Conservation (phyloP, 30 jellyfish, hydroid and myxozoan species). For the Aurelia coerulea region DNA sequence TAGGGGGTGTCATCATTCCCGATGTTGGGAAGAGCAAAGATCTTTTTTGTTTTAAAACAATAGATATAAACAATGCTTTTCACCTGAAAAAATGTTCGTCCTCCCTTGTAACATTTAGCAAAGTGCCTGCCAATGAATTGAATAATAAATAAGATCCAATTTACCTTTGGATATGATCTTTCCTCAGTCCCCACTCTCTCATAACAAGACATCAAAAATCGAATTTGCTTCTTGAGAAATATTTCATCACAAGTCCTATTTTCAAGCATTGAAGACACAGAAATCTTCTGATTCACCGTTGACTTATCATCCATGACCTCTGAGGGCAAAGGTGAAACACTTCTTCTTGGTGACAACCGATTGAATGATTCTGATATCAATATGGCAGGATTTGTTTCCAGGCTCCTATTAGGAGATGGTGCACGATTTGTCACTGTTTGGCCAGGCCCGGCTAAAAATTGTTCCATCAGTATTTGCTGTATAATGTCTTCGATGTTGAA, state of each 20-base stretch:
- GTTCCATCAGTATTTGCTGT: conserved; percentile 86
- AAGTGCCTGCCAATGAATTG: too few relatives aligned
- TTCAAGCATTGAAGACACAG: conserved; percentile 54
- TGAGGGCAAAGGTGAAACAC: conserved; percentile 53
- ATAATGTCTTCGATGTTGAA: conserved; percentile 72
- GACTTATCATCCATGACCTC: conserved; percentile 68
- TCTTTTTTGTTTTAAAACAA: too few relatives aligned
- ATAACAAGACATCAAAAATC: conserved; percentile 66
- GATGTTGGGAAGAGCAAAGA: too few relatives aligned
- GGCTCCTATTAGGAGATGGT: conserved; percentile 11
- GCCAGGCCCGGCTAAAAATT: conserved; percentile 47
- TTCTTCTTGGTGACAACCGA: conserved; percentile 26
- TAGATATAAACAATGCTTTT: too few relatives aligned
- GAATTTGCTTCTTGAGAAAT: conserved; percentile 46
- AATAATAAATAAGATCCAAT: not conserved
- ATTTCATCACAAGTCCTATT: conserved; percentile 28
- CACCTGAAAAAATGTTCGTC: too few relatives aligned
- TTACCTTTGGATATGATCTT: conserved; percentile 74
- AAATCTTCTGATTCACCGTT: conserved; percentile 27
- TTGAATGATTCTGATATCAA: conserved; percentile 53
- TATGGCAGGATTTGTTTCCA: conserved; percentile 47
- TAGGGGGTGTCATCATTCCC: too few relatives aligned
- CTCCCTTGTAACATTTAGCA: too few relatives aligned
- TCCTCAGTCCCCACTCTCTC: conserved; percentile 86
- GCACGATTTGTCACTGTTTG: not conserved